Conservation (phyloP, 2,113 vertebrate genomes). For the Nematolebias whitei region DNA sequence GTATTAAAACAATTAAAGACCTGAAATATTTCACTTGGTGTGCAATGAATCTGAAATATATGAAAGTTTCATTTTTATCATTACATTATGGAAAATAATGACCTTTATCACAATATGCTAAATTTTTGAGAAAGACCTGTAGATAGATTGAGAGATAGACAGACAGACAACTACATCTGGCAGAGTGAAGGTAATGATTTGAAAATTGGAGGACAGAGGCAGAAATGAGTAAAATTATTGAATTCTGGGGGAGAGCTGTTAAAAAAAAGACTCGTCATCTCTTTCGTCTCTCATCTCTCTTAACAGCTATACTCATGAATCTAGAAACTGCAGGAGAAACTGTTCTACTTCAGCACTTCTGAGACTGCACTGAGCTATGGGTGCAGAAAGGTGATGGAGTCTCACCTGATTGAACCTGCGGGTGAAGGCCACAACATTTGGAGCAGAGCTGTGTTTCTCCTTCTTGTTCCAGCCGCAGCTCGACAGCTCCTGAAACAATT, state of each 20-base stretch:
- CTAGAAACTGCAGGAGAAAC: not conserved
- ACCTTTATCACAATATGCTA: no score
- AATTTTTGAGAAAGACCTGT: no score
- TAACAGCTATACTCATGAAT: slow-evolving; percentile 46
- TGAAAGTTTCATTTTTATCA: no score
- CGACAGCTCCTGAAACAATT: slow-evolving; percentile 88
- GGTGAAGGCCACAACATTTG: slow-evolving; percentile 98
- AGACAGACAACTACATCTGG: slow-evolving; percentile 25
- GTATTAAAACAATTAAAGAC: no score
- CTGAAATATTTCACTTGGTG: no score
- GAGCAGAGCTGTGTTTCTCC: slow-evolving; percentile 97
- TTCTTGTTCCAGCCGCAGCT: slow-evolving; percentile 99
- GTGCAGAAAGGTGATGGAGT: slow-evolving; percentile 9
- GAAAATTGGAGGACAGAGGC: slow-evolving; percentile 17
- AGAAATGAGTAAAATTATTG: not conserved
- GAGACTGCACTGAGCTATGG: not conserved
- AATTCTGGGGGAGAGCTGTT: slow-evolving; percentile 4
- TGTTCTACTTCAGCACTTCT: slow-evolving; percentile 4
- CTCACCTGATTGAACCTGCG: slow-evolving; percentile 98
- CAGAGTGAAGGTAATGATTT: slow-evolving; percentile 33
- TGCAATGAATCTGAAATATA: no score
- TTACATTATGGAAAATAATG: no score
- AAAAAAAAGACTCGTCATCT: slow-evolving; percentile 43
- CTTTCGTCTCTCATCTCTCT: slow-evolving; percentile 23
- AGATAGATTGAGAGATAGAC: no score